Evolutionary conservation across 2,888 invertebrate species (phyloP).

Genomic region (Phaonia tiefii): DNA sequence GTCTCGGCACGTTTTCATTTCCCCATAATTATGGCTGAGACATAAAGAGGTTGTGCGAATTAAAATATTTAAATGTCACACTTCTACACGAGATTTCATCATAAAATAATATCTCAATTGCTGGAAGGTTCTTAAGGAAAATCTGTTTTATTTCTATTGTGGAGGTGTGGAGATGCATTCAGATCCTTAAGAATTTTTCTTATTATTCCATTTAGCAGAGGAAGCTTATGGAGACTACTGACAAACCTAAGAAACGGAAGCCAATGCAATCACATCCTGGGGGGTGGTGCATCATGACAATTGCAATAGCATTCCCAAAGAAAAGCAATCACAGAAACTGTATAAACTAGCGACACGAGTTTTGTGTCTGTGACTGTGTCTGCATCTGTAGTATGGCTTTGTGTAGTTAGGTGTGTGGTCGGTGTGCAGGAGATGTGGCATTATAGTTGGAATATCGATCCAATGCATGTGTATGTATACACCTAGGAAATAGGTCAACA

Average conservation of each 20-base stretch:
- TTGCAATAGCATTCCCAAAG: neutral
- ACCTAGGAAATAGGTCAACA: conserved; percentile 27
- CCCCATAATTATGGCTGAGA: neutral
- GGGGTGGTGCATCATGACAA: neutral
- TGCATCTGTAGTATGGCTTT: neutral
- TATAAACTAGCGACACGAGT: conserved; percentile 8
- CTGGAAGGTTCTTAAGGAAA: conserved; percentile 7
- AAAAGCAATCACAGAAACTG: neutral
- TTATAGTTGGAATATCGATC: conserved; percentile 20
- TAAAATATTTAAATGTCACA: conserved; percentile 21
- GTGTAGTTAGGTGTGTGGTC: no score
- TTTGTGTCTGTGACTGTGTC: neutral
- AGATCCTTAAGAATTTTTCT: conserved; percentile 13
- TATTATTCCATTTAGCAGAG: neutral
- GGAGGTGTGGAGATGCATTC: neutral
- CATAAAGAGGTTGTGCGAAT: conserved; percentile 19
- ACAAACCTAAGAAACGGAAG: no score
- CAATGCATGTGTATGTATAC: neutral
- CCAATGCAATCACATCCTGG: neutral
- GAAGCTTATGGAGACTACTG: no score
- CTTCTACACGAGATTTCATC: neutral
- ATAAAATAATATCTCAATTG: neutral
- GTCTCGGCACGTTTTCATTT: no score
- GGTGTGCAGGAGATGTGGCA: no score
- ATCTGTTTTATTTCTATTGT: conserved; percentile 24